Evolutionary conservation across 92 coral and sea anemone species (phyloP), one percentile per base, ranked within the genome.

Genomic region (Hydrozoanthus gracilis): DNA sequence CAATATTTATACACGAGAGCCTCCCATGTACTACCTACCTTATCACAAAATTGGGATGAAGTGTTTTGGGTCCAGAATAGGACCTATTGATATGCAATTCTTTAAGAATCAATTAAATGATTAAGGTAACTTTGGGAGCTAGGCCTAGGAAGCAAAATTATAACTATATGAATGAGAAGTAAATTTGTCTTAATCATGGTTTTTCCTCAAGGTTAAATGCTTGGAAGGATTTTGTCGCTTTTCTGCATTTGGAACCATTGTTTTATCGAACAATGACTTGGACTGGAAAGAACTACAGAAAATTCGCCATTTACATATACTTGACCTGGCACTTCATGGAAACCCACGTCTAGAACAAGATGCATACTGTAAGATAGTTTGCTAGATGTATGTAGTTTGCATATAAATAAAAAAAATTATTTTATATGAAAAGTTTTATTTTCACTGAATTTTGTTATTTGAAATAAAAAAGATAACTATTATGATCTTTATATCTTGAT

Each of bases 311-410:
- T 88, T 94, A 35, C 98, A 94, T 67, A 94, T 96, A 75, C 91
- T 96, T 73, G 98, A 94, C 49, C 96, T 96, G 51, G 78, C 92
- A 80, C 98, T 96, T 89, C 98, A 96, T 91, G 98, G 98, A 78
- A 96, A 96, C 90, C 98, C 94, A 18, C 87, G 66, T n/a, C 92
- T 96, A 64, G 98, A 96, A 77, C 90, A 92, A 86, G 98, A 94
- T 89, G 94, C 95, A 20, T 96, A 96, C 71, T 96, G 98, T 96
- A 88, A 94, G 98, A 27, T 27, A 27, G 39, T 27, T 27, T 27
- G 39, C 2, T 27, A n/a, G n/a, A 4, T 61, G 67, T 60, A 5
- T 62, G 15, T 62, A 6, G 17, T 62, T 62, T 12, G 4, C 17
- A 6, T 6, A 61, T 16, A 14, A 5, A 3, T 61, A 61, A 61